Evolutionary conservation across 2,888 invertebrate genomes (phyloP), one percentile per base, ranked within the genome.

Genomic region (Mylabris sibirica): DNA sequence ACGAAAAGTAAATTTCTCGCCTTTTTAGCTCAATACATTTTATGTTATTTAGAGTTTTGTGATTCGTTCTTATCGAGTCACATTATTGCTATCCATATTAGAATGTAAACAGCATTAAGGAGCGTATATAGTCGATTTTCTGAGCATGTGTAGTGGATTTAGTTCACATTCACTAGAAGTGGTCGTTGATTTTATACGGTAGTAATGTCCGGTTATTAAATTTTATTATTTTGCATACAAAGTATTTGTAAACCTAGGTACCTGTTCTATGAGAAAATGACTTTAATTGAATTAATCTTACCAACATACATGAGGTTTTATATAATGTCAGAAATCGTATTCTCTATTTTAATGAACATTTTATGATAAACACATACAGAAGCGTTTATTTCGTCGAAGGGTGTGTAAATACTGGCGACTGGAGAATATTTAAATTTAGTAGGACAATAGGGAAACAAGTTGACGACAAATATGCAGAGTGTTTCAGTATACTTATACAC

Each of bases 61-160:
- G 49, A 49, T 49, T 49, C 49, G 49, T 49, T 49, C 49, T 3
- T 12, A 14, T 53, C 4, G 30, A 22, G 53, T 24, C 24, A 63
- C 63, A 66, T 69, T 65, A 69, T 69, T 61, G 61, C 66, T 35
- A 35, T 65, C 62, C 62, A 70, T 53, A 53, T 53, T 71, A 71
- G 69, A 71, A 71, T 71, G 71, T 71, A 71, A 66, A 71, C 71
- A 68, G 68, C 68, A 68, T 71, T 71, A 71, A 66, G 64, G 68
- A 67, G 62, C 59, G 67, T 22, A 70, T 67, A 68, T 65, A 64
- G 67, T 65, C 71, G 59, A 68, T 71, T 30, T 8, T 71, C 64
- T 30, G 66, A 71, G 71, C 71, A 71, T 71, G 71, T 71, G 71
- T 71, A 68, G 59, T 53, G 71, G 71, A 71, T 71, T 68, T 71